Conservation (phyloP, 2,797 vertebrate genomes). For the Myotis vivesi region DNA sequence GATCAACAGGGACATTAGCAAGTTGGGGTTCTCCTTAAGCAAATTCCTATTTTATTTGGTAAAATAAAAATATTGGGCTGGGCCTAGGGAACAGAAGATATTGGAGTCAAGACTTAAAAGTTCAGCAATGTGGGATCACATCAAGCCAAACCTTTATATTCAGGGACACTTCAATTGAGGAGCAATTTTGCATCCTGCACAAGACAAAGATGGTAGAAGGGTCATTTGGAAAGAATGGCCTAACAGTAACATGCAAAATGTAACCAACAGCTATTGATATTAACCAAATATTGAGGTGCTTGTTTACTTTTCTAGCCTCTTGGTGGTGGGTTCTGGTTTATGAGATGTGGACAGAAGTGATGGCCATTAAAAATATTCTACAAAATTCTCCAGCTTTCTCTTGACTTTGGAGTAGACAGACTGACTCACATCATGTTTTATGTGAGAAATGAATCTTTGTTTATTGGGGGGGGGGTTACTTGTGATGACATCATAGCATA, state of each 20-base stretch:
- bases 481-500: not conserved
- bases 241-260: not conserved
- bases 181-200: constrained; percentile 4
- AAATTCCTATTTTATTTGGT: not conserved
- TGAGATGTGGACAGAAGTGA: not conserved
- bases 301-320: not conserved
- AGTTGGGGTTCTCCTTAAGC: not conserved
- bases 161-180: not conserved
- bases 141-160: constrained; percentile 12
- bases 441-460: not conserved
- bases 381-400: not conserved
- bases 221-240: not conserved
- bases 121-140: not conserved
- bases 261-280: not conserved
- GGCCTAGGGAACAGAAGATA: not conserved
- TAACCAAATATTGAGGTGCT: not conserved
- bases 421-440: not conserved
- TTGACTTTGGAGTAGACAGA: not conserved
- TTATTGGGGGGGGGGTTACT: not conserved
- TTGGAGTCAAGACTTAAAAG: not conserved
- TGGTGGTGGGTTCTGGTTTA: constrained; percentile 4
- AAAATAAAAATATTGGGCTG: constrained; percentile 14
- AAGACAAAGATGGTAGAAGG: not conserved
- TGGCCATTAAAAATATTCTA: not conserved
- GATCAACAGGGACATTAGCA: not conserved